These are phyloP conservation scores for Schizothorax lantsangensis DNA, from an alignment of 2,797 vertebrate species.

Conservation along the genomic window DNA sequence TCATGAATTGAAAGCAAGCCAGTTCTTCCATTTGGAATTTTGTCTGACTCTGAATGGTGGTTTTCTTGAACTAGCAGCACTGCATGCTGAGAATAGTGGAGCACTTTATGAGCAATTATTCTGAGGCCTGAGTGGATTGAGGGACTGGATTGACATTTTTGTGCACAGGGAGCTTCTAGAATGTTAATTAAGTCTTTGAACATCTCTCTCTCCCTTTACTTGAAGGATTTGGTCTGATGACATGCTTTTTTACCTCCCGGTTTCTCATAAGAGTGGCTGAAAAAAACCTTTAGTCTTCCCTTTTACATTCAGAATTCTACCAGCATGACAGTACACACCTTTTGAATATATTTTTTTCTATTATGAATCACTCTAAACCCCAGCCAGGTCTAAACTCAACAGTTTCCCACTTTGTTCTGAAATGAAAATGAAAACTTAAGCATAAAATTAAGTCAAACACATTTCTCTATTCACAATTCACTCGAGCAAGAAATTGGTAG, in stretches of 20 bases:
- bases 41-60: background rate
- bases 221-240: slow-evolving; percentile 12
- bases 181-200: slow-evolving; percentile 48
- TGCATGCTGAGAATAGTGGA: slow-evolving; percentile 27
- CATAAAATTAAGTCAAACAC: slow-evolving; percentile 27
- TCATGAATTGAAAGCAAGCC: background rate
- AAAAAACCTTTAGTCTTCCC: background rate
- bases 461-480: slow-evolving; percentile 22
- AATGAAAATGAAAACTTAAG: slow-evolving; percentile 25
- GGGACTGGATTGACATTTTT: slow-evolving; percentile 35
- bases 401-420: slow-evolving; percentile 15
- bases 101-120: slow-evolving; percentile 44
- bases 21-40: slow-evolving; percentile 7
- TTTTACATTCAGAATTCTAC: slow-evolving; percentile 5
- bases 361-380: background rate
- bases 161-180: slow-evolving; percentile 18
- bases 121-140: slow-evolving; percentile 37
- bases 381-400: slow-evolving; percentile 8
- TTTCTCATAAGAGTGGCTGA: background rate
- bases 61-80: slow-evolving; percentile 11
- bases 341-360: slow-evolving; percentile 12
- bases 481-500: slow-evolving; percentile 29
- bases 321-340: background rate
- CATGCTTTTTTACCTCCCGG: background rate
- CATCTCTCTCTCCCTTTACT: slow-evolving; percentile 13